Base-by-base conservation (phyloP, 2,797 vertebrate species). In the Astyanax mexicanus region DNA sequence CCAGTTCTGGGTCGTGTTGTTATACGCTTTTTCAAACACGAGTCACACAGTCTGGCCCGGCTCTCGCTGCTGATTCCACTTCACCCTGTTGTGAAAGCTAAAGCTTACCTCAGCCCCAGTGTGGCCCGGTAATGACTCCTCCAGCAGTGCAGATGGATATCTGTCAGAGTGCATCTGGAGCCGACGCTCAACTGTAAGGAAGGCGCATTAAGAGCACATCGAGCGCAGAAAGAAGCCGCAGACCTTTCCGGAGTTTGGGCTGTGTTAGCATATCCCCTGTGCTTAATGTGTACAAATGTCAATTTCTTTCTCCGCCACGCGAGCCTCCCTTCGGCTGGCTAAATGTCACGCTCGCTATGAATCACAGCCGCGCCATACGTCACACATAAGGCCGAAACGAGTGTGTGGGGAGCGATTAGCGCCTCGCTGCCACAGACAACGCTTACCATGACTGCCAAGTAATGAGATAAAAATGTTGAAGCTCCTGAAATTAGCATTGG, bases 11-110 rank as follows among this genome's bases (percentile, higher is more conserved):
- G 10, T 5, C 3, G 9, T 86, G 84, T 84, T 85, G 77, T 87
- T 84, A 88, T 88, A 84, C 88, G 86, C 90, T 32, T 90, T 90
- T 90, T 88, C 85, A 78, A 86, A 87, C 81, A 68, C 47, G 0
- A 57, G 64, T 61, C 85, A 78, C 75, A 82, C 82, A 82, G 86
- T 85, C 85, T 86, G 86, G 83, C 81, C 79, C 78, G 61, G 11
- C 80, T 89, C 80, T 88, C 72, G 88, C 88, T 88, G 84, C 75
- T 77, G 25, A 62, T 40, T 65, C 66, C 42, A 60, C 80, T 85
- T 65, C 75, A 82, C 74, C 74, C 80, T 78, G 78, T 84, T 83
- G 80, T 80, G 23, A 85, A 85, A 74, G 81, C 65, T 29, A 40
- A 75, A 69, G 32, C 6, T 9, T 55, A 42, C 47, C 60, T 79